A percentile compares a stretch with the other conserved stretches of the same genome.
Evolutionary conservation across 2,113 vertebrate genomes (phyloP).

Genomic region (Strigops habroptila): DNA sequence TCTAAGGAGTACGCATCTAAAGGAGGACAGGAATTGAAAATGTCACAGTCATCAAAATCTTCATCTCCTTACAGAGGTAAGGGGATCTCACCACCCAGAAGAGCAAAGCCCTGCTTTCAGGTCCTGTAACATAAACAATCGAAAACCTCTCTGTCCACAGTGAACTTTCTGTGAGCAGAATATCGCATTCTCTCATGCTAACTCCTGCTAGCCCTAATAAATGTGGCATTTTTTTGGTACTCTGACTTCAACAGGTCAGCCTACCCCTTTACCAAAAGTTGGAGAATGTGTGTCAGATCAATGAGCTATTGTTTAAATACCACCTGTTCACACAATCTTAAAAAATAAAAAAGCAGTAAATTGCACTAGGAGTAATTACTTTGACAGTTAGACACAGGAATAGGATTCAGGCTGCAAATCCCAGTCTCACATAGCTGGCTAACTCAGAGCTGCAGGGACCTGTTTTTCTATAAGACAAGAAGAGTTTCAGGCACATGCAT

Average conservation of each 20-base stretch:
- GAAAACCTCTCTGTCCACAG: not conserved
- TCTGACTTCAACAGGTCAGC: not conserved
- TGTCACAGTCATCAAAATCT: not conserved
- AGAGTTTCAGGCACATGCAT: not conserved
- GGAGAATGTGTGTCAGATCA: not conserved
- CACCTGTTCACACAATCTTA: not conserved
- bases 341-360: not conserved
- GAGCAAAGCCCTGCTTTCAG: not conserved
- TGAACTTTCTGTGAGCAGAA: not conserved
- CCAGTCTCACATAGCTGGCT: rapidly evolving
- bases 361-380: not conserved
- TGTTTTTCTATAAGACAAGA: not conserved
- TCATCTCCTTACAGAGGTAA: not conserved
- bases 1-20: not conserved
- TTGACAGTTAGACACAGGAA: not conserved
- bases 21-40: not conserved
- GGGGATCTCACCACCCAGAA: not conserved
- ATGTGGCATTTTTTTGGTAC: not conserved
- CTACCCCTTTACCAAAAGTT: not conserved
- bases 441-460: not conserved
- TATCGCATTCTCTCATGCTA: rapidly evolving
- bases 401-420: not conserved
- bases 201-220: not conserved
- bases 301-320: not conserved
- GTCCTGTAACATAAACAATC: not conserved